These are phyloP conservation scores for Scolopax mira DNA, from an alignment of 2,113 vertebrate species.

Conservation along the genomic window DNA sequence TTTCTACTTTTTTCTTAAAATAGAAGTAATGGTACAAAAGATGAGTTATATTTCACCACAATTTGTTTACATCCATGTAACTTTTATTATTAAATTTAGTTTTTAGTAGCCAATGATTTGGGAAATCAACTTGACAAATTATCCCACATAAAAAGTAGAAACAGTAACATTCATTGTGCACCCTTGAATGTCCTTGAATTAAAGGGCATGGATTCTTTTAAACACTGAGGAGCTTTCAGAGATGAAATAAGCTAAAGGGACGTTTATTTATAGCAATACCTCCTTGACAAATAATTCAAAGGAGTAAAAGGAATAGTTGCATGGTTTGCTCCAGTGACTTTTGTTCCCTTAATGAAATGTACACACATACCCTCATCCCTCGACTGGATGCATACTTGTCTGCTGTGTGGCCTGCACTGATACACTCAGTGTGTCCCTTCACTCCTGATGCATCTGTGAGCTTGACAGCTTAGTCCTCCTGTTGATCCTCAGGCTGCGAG, in stretches of 20 bases:
- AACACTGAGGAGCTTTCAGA: conserved; percentile 14
- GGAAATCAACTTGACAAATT: neutral
- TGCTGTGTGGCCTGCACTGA: neutral
- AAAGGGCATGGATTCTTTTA: conserved; percentile 12
- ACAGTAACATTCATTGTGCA: conserved; percentile 14
- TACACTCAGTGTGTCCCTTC: neutral
- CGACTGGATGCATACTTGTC: neutral
- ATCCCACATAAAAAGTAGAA: neutral
- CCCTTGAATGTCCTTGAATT: conserved; percentile 11
- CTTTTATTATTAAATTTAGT: neutral
- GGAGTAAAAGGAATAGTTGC: neutral
- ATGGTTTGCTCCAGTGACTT: neutral
- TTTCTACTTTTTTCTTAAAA: neutral
- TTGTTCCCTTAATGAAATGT: conserved; percentile 10
- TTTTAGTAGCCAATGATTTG: neutral
- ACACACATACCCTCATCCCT: neutral
- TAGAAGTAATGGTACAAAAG: neutral
- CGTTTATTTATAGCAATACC: conserved; percentile 13
- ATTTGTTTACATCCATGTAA: neutral
- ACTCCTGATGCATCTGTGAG: neutral
- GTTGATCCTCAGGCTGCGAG: neutral
- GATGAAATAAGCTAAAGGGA: neutral
- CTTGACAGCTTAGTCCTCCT: neutral
- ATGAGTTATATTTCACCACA: neutral
- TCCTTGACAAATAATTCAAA: conserved; percentile 7